A percentile compares a stretch with the other conserved stretches of the same genome.
phyloP scores from a whole-genome alignment of 2,797 vertebrate species.

The Setipinna tenuifilis region DNA sequence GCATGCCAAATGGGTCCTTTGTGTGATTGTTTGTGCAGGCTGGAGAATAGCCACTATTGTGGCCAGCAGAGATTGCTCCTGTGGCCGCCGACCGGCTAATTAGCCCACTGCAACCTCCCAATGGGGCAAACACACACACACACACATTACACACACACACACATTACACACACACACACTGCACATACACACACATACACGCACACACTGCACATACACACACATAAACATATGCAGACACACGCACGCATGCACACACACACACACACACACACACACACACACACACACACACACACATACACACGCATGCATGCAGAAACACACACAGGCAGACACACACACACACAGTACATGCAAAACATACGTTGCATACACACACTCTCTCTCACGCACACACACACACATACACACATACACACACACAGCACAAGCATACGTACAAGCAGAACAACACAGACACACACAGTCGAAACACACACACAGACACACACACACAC shows the following conservation, averaged over 20 bases:
- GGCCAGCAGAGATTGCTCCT: slow-evolving; percentile 64
- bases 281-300: no score
- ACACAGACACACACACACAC: neutral
- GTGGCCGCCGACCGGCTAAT: slow-evolving; percentile 69
- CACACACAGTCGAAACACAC: neutral
- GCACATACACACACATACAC: slow-evolving; percentile 3
- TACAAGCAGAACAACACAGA: neutral
- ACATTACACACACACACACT: slow-evolving; percentile 17
- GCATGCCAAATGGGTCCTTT: slow-evolving; percentile 67
- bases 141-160: slow-evolving; percentile 1
- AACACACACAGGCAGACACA: neutral
- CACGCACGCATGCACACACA: no score
- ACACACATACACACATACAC: no score
- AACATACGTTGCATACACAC: no score
- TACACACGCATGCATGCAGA: neutral
- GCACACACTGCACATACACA: neutral
- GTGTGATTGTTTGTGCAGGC: slow-evolving; percentile 62
- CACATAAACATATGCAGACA: no score
- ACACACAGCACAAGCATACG: no score
- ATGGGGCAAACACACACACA: neutral
- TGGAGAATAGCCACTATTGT: slow-evolving; percentile 72
- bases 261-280: no score
- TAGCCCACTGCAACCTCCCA: slow-evolving; percentile 41
- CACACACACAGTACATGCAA: neutral
- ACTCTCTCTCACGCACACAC: neutral